Percentiles rank a stretch among this genome's conserved stretches.
Conservation (phyloP, 2,888 invertebrate genomes). For the Stenchaetothrips biformis region DNA sequence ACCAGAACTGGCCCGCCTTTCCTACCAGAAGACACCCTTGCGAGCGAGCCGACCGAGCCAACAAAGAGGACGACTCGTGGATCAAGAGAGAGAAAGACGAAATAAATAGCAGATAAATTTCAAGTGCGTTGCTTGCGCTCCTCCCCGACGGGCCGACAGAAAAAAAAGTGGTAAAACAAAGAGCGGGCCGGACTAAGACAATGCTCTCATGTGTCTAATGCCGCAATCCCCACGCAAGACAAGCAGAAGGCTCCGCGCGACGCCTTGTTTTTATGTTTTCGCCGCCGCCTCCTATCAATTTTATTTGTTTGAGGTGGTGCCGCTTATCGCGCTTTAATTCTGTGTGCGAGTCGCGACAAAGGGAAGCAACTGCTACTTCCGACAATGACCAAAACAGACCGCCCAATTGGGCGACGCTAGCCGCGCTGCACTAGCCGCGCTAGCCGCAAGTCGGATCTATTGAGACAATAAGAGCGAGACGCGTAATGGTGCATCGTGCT, state of each 20-base stretch:
- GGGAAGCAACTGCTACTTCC: neutral
- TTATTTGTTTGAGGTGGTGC: slow-evolving; percentile 18
- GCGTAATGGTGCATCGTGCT: neutral
- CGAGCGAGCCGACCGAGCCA: neutral
- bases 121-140: slow-evolving; percentile 3
- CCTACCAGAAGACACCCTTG: neutral
- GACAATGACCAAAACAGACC: neutral
- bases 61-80: neutral
- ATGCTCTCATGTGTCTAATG: slow-evolving; percentile 18
- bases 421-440: too few species aligned
- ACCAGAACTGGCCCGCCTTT: neutral
- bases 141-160: neutral
- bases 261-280: neutral
- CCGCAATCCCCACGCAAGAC: slow-evolving; percentile 5
- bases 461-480: too few species aligned
- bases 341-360: neutral
- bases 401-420: neutral
- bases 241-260: neutral
- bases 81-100: neutral
- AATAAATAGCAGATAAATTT: slow-evolving; percentile 24
- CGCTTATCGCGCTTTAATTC: slow-evolving; percentile 16
- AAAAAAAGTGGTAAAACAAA: neutral
- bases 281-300: slow-evolving; percentile 4
- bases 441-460: too few species aligned
- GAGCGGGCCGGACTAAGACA: neutral